Base-by-base conservation (phyloP, 2,797 vertebrate species). In the Pseudotriccus pelzelni region DNA sequence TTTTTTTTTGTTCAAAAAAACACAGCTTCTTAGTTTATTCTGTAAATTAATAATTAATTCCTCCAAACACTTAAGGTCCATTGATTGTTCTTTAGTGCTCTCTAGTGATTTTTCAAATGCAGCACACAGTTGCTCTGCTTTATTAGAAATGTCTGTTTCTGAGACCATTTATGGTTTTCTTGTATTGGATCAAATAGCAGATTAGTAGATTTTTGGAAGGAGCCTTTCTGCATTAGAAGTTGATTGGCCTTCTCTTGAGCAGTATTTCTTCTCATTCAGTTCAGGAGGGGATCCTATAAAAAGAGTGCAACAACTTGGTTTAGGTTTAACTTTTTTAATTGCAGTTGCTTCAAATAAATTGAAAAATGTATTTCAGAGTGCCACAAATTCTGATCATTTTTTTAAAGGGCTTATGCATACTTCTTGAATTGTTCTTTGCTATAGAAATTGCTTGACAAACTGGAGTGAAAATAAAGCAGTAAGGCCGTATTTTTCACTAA, bases 1-100 rank as follows among this genome's bases (percentile, higher is more conserved):
- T 58, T 76, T 64, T 79, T 64, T 37, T 58, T 58, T 43, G 16
- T 34, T 90, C 59, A 34, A 56, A 64, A 86, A 95, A 62, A 50
- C 19, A 5, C 6, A 60, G 15, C 34, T 52, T 46, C 22, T 84
- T 90, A 34, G 32, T 75, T 93, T 69, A 37, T 67, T 24, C 7
- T 89, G 10, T 46, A 53, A 85, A 72, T 87, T 36, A 93, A 93
- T 87, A 81, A 91, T 90, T 68, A 34, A 79, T 55, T 8, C 52
- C 14, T 81, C n/a, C 25, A 73, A 70, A 79, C 76, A 46, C 14
- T 73, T 68, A 75, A 72, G 63, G 47, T 87, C 72, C 52, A 19
- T 84, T 94, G 90, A 89, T 89, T 94, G 94, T 94, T 91, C 88
- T 85, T 93, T 89, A 93, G 93, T 96, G 92, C 94, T 93, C 95